Conservation (phyloP, 2,113 vertebrate species). For the Scophthalmus maximus region DNA sequence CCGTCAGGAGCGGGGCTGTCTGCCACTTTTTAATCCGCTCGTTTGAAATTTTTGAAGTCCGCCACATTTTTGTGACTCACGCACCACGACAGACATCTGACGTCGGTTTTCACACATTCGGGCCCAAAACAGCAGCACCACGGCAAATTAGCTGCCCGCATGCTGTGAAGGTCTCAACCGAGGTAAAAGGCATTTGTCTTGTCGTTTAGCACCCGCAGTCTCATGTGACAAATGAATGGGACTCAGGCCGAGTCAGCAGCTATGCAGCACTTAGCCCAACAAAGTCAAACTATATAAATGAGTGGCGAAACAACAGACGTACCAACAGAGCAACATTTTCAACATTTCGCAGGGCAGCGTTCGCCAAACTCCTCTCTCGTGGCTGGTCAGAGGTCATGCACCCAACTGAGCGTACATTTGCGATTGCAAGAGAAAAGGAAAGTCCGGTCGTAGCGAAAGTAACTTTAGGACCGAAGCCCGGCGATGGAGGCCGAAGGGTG, state of each 20-base stretch:
- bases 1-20: conserved; percentile 8
- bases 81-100: background rate
- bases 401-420: background rate
- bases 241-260: background rate
- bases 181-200: background rate
- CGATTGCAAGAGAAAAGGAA: background rate
- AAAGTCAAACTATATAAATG: conserved; percentile 4
- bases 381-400: background rate
- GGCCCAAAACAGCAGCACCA: background rate
- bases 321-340: background rate
- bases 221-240: background rate
- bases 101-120: background rate
- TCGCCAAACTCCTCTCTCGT: background rate
- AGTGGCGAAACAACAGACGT: background rate
- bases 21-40: conserved; percentile 5
- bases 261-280: too few species aligned
- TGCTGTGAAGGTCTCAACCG: background rate
- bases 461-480: background rate
- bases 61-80: background rate
- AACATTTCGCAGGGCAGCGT: background rate
- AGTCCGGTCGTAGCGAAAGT: background rate
- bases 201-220: background rate
- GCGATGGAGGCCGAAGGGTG: too few species aligned
- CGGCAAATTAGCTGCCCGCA: background rate
- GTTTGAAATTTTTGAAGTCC: background rate